Base-by-base conservation (phyloP, 2,113 vertebrate species). In the Drymodes brunneopygia region DNA sequence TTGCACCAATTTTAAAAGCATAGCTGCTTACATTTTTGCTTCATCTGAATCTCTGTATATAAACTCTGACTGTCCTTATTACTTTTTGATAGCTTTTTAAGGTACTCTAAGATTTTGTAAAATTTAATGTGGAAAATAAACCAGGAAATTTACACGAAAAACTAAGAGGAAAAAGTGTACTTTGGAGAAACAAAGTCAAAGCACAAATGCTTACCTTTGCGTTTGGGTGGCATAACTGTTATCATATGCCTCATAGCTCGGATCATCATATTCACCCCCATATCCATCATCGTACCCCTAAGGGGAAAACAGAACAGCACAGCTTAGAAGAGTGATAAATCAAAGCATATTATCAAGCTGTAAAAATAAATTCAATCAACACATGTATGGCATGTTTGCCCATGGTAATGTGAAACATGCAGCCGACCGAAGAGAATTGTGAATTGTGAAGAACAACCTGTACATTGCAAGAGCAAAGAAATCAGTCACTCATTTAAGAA, bases 231-330 rank as follows among this genome's bases (percentile, higher is more conserved):
- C 97, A 90, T 99, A 99, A 96, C 97, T 99, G 81, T 98, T 99
- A 38, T 99, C 99, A 77, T 99, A 99, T 18, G 98, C 90, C 85
- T 99, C 99, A 54, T 99, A 99, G 94, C 98, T 98, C 92, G 99
- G 98, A 38, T 99, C 99, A 48, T 99, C 99, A 79, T 99, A 99
- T 97, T 99, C 99, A 78, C 98, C 99, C 27, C 98, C 99, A 45
- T 99, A 99, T 71, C 99, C 99, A 78, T 99, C 99, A 97, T 99
- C 99, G 2, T 99, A 99, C 50, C 98, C 98, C 99, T 99, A 94
- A 61, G 77, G 95, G 36, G 83, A 96, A 91, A 86, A 61, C 2
- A 61, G 62, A 95, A 80, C 18, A 80, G 29, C 20, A 65, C 15
- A 81, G 53, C 73, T 97, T 44, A 92, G 71, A 61, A 84, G 22